Conservation (phyloP, 2,797 vertebrate genomes). For the Ptychadena robeensis region DNA sequence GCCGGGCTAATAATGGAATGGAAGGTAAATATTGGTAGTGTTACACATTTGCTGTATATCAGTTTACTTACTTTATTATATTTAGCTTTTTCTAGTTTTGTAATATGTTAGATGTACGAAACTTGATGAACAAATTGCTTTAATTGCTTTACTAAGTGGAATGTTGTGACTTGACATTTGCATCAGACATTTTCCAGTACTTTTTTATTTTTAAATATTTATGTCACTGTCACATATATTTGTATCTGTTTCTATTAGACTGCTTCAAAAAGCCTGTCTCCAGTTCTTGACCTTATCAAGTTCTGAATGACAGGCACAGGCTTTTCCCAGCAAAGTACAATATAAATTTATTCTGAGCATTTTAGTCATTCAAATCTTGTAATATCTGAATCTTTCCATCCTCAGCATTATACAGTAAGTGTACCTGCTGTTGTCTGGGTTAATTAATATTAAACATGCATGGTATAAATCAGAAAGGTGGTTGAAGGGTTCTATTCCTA, state of each 20-base stretch:
- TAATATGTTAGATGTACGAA: too few relatives aligned
- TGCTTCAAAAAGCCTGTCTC: neutral
- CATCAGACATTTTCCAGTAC: neutral
- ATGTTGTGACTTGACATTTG: neutral
- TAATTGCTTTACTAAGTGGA: too few relatives aligned
- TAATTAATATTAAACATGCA: neutral
- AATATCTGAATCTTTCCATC: neutral
- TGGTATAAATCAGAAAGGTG: neutral
- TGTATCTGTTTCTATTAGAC: neutral
- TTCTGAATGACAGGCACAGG: neutral
- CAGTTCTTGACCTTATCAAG: neutral
- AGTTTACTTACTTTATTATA: too few relatives aligned
- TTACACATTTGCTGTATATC: too few relatives aligned
- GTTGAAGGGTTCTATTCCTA: too few relatives aligned
- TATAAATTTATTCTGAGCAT: neutral
- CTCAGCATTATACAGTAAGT: neutral
- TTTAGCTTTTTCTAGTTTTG: too few relatives aligned
- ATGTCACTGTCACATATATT: slow-evolving; percentile 5
- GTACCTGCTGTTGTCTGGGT: neutral
- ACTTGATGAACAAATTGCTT: too few relatives aligned
- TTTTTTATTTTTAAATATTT: neutral
- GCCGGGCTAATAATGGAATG: too few relatives aligned
- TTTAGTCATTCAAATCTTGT: neutral
- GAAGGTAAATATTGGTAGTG: too few relatives aligned
- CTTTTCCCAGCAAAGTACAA: neutral